Evolutionary conservation across 1,140 invertebrate species (phyloP), one percentile per base, ranked within the genome.

Genomic region (Saxidomus purpurata): DNA sequence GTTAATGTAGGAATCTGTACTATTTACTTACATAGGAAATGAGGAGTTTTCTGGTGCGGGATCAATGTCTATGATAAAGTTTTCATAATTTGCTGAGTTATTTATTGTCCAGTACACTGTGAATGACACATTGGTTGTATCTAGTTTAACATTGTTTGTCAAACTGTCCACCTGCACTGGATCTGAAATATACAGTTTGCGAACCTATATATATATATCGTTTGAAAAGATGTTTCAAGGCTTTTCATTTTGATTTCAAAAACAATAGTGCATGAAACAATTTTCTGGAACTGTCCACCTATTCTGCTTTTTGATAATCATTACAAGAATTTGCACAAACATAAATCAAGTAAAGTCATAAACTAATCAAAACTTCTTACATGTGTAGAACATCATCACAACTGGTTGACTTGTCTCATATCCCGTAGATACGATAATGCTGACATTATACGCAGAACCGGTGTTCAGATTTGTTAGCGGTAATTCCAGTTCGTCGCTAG

Each of bases 361-460:
- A 8, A 8, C 43, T 43, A 59, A 59, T 59, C n/a, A n/a, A 22
- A n/a, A 22, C 8, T 28, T 19, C 87, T 77, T 89, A 89, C 87
- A 74, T 59, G 87, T 89, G 43, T 89, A 89, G 40, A 89, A 89
- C 9, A 22, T 61, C 38, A 49, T 76, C 40, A 47, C 25, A n/a
- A 89, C 36, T 3, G 87, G 63, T 77, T 28, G 19, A 55, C 87
- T 89, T 3, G 31, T 43, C 63, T 89, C 87, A 77, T 83, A 89
- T 25, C 67, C 80, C 22, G 87, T 83, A 6, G 69, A 77, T 36
- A 82, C 55, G 40, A 63, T 34, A 34, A 89, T 63, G 28, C 79
- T 82, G 17, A 89, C 69, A 89, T 74, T 89, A 34, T 89, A 89
- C 80, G 22, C 13, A 28, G 79, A 82, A 47, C 87, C 87, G 15